Conservation (phyloP, 2,888 invertebrate species). For the Aspidiotus rigidus region DNA sequence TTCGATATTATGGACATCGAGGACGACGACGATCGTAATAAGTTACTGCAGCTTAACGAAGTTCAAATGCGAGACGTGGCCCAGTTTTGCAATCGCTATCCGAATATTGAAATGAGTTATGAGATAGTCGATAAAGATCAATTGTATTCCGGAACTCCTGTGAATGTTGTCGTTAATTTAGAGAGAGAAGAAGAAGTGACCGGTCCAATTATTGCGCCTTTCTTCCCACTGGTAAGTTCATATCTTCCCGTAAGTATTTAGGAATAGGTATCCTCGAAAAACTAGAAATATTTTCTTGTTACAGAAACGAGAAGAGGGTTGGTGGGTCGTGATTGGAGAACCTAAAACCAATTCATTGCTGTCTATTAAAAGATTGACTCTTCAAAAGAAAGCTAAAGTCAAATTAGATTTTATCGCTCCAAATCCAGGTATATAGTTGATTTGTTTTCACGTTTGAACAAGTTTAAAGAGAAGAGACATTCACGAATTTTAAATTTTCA, state of each 20-base stretch:
- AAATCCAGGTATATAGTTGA: conserved; percentile 47
- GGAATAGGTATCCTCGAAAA: too few relatives aligned
- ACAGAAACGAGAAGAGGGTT: conserved; percentile 82
- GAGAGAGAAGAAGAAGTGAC: conserved; percentile 95
- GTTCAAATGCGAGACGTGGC: conserved; percentile 95
- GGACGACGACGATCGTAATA: conserved; percentile 74
- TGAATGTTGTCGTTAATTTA: conserved; percentile 80
- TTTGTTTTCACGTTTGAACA: background rate
- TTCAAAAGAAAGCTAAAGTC: conserved; percentile 84
- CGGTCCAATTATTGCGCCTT: conserved; percentile 95
- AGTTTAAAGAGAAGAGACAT: background rate
- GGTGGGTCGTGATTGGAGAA: conserved; percentile 99
- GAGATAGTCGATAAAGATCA: conserved; percentile 65
- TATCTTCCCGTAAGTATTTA: background rate
- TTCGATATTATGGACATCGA: conserved; percentile 95
- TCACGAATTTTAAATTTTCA: conserved; percentile 31
- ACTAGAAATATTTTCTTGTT: conserved; percentile 35
- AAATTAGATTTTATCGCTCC: conserved; percentile 90
- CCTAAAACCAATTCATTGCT: conserved; percentile 86
- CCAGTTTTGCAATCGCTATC: conserved; percentile 96
- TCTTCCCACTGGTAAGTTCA: conserved; percentile 76
- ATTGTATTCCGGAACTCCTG: conserved; percentile 69
- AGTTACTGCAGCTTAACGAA: conserved; percentile 68
- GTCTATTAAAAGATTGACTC: conserved; percentile 90
- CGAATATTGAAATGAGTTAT: conserved; percentile 70